Conservation (phyloP, 1,140 invertebrate genomes). For the Papilio aristodemus region DNA sequence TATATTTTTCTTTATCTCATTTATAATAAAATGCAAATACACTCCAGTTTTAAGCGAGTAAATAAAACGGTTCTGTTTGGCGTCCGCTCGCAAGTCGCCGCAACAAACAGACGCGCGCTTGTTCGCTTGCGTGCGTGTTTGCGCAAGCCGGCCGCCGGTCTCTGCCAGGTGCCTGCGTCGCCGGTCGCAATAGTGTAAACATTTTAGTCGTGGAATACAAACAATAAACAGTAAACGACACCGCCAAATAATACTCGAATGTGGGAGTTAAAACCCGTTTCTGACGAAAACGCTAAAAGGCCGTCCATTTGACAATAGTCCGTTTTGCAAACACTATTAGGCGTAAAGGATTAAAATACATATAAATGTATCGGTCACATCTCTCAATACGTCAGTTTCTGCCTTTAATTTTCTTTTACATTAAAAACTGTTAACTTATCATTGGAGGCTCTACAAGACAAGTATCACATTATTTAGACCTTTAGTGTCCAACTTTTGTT, state of each 20-base stretch:
- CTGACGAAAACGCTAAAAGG: neutral
- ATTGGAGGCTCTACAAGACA: too few species aligned
- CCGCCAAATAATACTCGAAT: neutral
- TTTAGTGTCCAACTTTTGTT: too few species aligned
- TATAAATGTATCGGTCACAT: neutral
- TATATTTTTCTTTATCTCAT: neutral
- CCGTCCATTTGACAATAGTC: neutral
- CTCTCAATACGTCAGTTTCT: too few species aligned
- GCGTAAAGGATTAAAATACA: neutral
- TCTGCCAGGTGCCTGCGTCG: constrained; percentile 12
- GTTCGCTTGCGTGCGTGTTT: neutral
- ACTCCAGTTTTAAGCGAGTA: constrained; percentile 12
- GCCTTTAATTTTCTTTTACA: too few species aligned
- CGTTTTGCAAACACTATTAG: neutral
- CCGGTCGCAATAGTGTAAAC: constrained; percentile 25
- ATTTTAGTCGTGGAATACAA: constrained; percentile 28
- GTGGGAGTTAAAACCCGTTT: neutral
- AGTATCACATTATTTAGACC: too few species aligned
- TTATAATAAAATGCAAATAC: constrained; percentile 5
- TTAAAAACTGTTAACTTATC: too few species aligned
- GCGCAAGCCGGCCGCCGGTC: constrained; percentile 1
- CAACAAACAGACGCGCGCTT: constrained; percentile 15
- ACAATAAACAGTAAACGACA: neutral
- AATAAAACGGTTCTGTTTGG: neutral
- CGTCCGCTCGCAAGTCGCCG: neutral